phyloP scores from a whole-genome alignment of 1,140 invertebrate genomes.

The Conopomorpha cramerella region DNA sequence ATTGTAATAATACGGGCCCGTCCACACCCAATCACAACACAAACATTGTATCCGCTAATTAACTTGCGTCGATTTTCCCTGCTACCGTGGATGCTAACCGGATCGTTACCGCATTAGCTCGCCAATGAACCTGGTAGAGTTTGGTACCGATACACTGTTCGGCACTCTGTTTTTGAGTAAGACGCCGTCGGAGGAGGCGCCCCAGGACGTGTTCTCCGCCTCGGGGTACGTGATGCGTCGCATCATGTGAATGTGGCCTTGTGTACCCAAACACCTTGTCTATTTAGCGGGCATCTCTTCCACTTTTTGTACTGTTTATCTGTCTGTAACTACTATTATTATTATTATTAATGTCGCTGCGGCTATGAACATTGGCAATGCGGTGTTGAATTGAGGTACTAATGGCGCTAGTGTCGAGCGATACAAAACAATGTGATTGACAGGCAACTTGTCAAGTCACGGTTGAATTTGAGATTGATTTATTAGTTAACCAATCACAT shows the following conservation, averaged over 20 bases:
- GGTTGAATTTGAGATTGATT: no score
- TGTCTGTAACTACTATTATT: no score
- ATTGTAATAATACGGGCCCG: neutral
- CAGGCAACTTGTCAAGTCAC: no score
- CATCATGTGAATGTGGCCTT: slow-evolving; percentile 29
- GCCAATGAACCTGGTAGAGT: slow-evolving; percentile 87
- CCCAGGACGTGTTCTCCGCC: slow-evolving; percentile 38
- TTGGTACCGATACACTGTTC: slow-evolving; percentile 84
- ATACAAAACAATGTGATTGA: no score
- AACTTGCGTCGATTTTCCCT: slow-evolving; percentile 20
- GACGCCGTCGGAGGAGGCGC: slow-evolving; percentile 80
- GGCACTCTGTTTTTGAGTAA: slow-evolving; percentile 83
- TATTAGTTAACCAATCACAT: no score
- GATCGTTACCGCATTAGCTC: slow-evolving; percentile 63
- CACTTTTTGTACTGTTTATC: neutral
- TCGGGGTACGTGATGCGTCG: slow-evolving; percentile 43
- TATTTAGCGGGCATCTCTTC: neutral
- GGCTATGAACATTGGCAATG: no score
- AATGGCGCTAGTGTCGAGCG: no score
- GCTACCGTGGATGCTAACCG: slow-evolving; percentile 52
- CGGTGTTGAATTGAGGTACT: no score
- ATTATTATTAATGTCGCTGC: no score
- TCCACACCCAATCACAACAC: slow-evolving; percentile 7
- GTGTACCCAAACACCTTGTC: slow-evolving; percentile 9
- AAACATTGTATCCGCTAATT: slow-evolving; percentile 41